A percentile compares a stretch with the other conserved stretches of the same genome.
Evolutionary conservation across 2,113 vertebrate genomes (phyloP).

Genomic region (Zosterops borbonicus): DNA sequence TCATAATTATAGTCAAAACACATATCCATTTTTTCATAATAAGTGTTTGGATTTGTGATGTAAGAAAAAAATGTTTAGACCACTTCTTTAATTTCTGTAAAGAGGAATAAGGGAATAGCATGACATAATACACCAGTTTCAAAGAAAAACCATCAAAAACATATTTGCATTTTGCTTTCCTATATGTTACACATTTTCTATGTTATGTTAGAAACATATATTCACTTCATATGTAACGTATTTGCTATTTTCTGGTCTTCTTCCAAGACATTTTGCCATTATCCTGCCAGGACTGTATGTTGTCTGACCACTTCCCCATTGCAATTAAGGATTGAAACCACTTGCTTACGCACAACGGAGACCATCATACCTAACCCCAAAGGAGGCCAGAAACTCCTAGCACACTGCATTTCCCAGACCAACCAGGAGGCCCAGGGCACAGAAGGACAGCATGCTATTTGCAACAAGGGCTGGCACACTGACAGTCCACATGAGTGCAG

Average conservation of each 20-base stretch:
- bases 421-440: constrained; percentile 60
- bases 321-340: constrained; percentile 81
- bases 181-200: not conserved
- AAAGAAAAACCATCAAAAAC: not conserved
- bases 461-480: constrained; percentile 26
- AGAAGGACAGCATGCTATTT: constrained; percentile 50
- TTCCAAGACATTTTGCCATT: constrained; percentile 73
- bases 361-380: constrained; percentile 79
- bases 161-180: not conserved
- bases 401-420: constrained; percentile 67
- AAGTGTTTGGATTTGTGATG: constrained; percentile 45
- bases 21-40: constrained; percentile 49
- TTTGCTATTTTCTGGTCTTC: constrained; percentile 69
- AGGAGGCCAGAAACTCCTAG: constrained; percentile 79
- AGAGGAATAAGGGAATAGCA: constrained; percentile 10
- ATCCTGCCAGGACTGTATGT: constrained; percentile 74
- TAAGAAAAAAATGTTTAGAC: constrained; percentile 31
- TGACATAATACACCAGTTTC: not conserved
- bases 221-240: constrained; percentile 57
- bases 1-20: constrained; percentile 41
- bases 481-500: constrained; percentile 8
- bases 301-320: constrained; percentile 81
- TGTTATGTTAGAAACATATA: constrained; percentile 35
- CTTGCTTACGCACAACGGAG: constrained; percentile 83
- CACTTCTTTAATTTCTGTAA: constrained; percentile 48